Evolutionary conservation across 53 echinoderm and acorn worm genomes (phyloP), one percentile per base, ranked within the genome.

Genomic region (Pentamera pediparva): DNA sequence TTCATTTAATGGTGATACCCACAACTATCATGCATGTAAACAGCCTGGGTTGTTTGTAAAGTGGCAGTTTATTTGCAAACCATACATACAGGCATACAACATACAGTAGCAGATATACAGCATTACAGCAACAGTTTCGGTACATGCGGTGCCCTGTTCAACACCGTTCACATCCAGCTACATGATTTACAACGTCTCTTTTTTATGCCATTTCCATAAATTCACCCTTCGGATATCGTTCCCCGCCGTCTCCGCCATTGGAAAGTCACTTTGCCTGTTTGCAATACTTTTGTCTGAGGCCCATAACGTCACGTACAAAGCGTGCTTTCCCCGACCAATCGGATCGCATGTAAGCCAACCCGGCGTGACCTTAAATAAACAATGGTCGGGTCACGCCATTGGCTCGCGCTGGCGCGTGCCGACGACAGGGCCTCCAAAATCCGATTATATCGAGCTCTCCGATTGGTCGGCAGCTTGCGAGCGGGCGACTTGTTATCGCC

Each of bases 301-400:
- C 67, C 67, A 67, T 67, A 40, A 43, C 45, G 67, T 40, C 67
- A 67, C 67, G 67, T 67, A 67, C 67, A 67, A 67, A 67, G 67
- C 67, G 67, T 67, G 43, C 67, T 41, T 67, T 39, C 25, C 26
- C 11, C 67, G 45, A 39, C 67, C 67, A 67, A 67, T 67, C 67
- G n/a, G 22, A 22, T 18, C 12, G 30, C 43, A 1, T 29, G 10
- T 35, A 36, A 37, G 24, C 28, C 26, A 17, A 39, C 39, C 24
- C 67, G 24, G 45, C 26, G 20, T 67, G 67, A 67, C 67, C 67
- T 67, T 67, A 67, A 41, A 17, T 67, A 67, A 67, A 67, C 67
- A 67, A 67, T 67, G 38, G 39, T 25, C 41, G 39, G 20, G 39
- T 20, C 12, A 4, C 12, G 41, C 45, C 41, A 67, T 67, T 67